phyloP scores from a whole-genome alignment of 2,888 invertebrate genomes.

The Rhimphoctona megacephalus region DNA sequence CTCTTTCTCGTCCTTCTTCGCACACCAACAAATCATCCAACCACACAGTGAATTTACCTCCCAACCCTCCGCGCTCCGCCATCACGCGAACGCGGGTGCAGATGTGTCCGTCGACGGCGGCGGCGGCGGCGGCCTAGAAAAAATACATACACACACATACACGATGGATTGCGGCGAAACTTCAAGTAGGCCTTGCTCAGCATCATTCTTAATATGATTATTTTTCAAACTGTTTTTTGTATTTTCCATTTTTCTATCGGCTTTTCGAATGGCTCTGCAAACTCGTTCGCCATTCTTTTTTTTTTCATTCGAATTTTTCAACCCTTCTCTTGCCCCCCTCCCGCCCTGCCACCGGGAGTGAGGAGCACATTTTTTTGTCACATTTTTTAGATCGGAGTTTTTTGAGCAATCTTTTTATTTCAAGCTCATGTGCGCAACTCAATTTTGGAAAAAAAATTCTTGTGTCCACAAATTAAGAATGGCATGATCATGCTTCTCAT shows the following conservation, averaged over 20 bases:
- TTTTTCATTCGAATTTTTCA: slow-evolving; percentile 48
- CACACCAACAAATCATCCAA: slow-evolving; percentile 60
- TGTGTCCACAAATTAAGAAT: background rate
- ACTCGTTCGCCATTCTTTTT: slow-evolving; percentile 46
- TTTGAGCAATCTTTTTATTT: background rate
- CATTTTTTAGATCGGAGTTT: background rate
- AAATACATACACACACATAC: slow-evolving; percentile 52
- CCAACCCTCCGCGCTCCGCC: slow-evolving; percentile 74
- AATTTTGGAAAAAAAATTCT: background rate
- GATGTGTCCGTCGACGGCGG: slow-evolving; percentile 80
- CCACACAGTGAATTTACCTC: slow-evolving; percentile 65
- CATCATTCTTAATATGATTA: slow-evolving; percentile 27
- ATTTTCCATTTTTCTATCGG: slow-evolving; percentile 51
- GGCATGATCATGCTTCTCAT: background rate
- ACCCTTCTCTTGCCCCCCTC: slow-evolving; percentile 6
- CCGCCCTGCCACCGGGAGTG: background rate
- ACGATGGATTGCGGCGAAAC: slow-evolving; percentile 84
- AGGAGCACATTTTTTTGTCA: slow-evolving; percentile 5
- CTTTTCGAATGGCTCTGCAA: slow-evolving; percentile 31
- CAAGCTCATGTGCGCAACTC: background rate
- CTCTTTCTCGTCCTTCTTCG: slow-evolving; percentile 53
- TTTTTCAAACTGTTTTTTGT: slow-evolving; percentile 62
- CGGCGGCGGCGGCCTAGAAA: slow-evolving; percentile 77
- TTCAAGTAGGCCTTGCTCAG: slow-evolving; percentile 81
- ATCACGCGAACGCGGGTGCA: slow-evolving; percentile 77